Evolutionary conservation across 2,888 invertebrate species (phyloP).

Genomic region (Thymelicus acteon): DNA sequence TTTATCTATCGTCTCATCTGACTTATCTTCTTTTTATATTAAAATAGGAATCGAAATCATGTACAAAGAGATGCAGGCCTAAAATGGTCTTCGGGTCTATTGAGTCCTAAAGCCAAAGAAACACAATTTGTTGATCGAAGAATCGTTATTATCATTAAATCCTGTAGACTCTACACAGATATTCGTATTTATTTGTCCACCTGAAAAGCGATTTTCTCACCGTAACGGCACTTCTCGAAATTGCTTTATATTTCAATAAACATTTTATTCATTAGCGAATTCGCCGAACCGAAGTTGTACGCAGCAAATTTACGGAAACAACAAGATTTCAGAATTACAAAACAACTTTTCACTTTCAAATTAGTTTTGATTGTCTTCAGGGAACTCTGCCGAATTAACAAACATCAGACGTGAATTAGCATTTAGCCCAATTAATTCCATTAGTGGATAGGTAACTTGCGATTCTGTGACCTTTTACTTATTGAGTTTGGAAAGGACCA

Average conservation of each 20-base stretch:
- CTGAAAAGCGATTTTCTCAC: slow-evolving; percentile 2
- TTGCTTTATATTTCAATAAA: slow-evolving; percentile 6
- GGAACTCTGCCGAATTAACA: slow-evolving; percentile 3
- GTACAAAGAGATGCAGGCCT: too few relatives aligned
- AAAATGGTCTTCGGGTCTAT: background rate
- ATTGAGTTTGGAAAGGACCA: background rate
- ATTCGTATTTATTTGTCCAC: background rate
- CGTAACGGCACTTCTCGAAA: background rate
- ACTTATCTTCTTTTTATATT: too few relatives aligned
- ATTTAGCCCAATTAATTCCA: slow-evolving; percentile 6
- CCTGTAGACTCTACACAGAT: too few relatives aligned
- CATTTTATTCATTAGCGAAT: slow-evolving; percentile 13
- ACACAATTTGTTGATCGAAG: too few relatives aligned
- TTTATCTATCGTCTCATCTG: too few relatives aligned
- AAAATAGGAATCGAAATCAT: too few relatives aligned
- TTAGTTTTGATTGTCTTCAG: slow-evolving; percentile 12
- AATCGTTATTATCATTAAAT: too few relatives aligned
- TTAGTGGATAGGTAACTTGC: background rate
- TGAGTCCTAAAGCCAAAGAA: background rate
- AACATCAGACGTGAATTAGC: slow-evolving; percentile 10
- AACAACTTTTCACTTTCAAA: slow-evolving; percentile 15
- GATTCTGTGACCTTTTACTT: background rate
- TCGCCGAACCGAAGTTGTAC: background rate
- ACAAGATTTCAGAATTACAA: slow-evolving; percentile 16
- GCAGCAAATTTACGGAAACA: background rate